Base-by-base conservation (phyloP, 2,797 vertebrate genomes). In the Sitta carolinensis region DNA sequence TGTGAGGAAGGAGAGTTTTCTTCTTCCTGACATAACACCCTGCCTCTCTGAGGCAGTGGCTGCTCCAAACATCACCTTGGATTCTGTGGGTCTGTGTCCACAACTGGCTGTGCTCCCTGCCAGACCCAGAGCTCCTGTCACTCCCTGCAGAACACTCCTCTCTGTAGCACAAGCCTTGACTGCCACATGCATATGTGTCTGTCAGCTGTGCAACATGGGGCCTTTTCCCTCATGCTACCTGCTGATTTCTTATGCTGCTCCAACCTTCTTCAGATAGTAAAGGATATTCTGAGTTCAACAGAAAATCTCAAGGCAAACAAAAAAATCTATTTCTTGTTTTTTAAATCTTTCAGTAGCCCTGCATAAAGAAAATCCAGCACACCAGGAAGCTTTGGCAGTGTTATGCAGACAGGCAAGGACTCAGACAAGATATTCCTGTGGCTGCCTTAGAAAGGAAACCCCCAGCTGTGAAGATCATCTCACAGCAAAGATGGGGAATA, bases 101-200 rank as follows among this genome's bases (percentile, higher is more conserved):
- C 79, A 77, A 38, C 19, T 0, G 38, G 58, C 29, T 16, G 34
- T 2, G 16, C 3, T 23, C 55, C 7, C 50, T 57, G 32, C 34
- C 27, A 20, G 58, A 22, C 70, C n/a, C 54, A 1, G 2, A 68
- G 86, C 67, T 90, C n/a, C 64, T 42, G 51, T 11, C 6, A 5
- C 2, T 68, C 78, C 76, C 30, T 50, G 68, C 45, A 50, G 32
- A 32, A 22, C 15, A 7, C 32, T 48, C 16, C 70, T 43, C 67
- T 69, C 61, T 34, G 47, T 0, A 52, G 69, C 43, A 70, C 43
- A 26, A 69, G 18, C 69, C 40, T 2, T 1, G 38, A 16, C 43
- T 30, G 51, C 62, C 38, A 42, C 0, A 0, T 13, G 32, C 59
- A 36, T 0, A 0, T 1, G 6, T 27, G 42, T 34, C 45, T 42